phyloP scores from a whole-genome alignment of 2,113 vertebrate genomes.

The Pagrus major region DNA sequence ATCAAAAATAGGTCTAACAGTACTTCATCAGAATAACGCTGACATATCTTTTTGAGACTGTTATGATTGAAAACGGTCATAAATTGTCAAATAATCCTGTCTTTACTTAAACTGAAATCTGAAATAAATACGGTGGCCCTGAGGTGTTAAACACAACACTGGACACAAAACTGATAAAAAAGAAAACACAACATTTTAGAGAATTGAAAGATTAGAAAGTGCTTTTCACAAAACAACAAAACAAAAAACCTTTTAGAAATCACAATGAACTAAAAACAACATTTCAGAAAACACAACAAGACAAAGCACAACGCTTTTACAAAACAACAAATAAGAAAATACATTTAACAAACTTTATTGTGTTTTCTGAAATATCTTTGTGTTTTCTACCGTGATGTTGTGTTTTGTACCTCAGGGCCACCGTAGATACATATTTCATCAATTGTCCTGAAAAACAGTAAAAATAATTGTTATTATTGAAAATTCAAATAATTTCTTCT shows the following conservation, averaged over 20 bases:
- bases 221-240: too few species aligned
- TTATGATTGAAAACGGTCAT: too few species aligned
- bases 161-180: background rate
- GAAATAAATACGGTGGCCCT: background rate
- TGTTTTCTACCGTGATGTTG: background rate
- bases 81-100: too few species aligned
- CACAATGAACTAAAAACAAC: too few species aligned
- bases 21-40: too few species aligned
- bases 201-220: background rate
- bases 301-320: background rate
- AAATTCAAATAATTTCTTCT: background rate
- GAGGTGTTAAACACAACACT: background rate
- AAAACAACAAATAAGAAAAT: background rate
- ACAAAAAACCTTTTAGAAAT: too few species aligned
- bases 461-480: background rate
- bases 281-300: background rate
- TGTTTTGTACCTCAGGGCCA: background rate
- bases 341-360: background rate
- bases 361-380: background rate
- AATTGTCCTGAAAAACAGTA: background rate
- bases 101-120: too few species aligned
- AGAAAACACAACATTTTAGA: background rate
- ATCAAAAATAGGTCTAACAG: too few species aligned
- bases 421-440: background rate
- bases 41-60: too few species aligned